A percentile compares a stretch with the other conserved stretches of the same genome.
Evolutionary conservation across 2,888 invertebrate species (phyloP).

Genomic region (Steinernema carpocapsae): DNA sequence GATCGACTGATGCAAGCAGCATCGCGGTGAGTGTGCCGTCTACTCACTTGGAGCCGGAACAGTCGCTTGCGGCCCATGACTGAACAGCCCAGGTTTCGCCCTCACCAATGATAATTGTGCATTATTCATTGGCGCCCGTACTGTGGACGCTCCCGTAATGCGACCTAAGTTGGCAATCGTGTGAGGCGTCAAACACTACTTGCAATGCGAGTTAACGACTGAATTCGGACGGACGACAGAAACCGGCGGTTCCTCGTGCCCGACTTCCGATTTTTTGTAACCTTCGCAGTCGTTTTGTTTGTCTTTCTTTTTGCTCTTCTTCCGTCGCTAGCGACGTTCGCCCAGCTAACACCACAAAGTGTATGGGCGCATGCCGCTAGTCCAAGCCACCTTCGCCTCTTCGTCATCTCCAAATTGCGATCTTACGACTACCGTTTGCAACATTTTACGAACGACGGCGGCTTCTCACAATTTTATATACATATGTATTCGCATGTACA

Average conservation of each 20-base stretch:
- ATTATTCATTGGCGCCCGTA: constrained; percentile 6
- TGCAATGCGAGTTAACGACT: no score
- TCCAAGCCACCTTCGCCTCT: not conserved
- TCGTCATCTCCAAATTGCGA: not conserved
- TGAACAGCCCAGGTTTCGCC: constrained; percentile 7
- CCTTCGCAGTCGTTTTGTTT: constrained; percentile 24
- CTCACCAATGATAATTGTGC: constrained; percentile 15
- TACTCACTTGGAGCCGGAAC: not conserved
- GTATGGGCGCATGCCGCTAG: constrained; percentile 17
- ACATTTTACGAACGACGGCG: not conserved
- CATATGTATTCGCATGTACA: no score
- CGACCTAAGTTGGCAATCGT: not conserved
- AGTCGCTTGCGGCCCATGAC: not conserved
- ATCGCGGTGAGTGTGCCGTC: not conserved
- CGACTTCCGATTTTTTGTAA: constrained; percentile 28
- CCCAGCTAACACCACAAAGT: constrained; percentile 16
- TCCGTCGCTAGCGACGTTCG: constrained; percentile 16
- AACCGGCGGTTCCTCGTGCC: not conserved
- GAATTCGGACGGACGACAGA: not conserved
- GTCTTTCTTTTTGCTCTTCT: constrained; percentile 25
- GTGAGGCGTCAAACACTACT: no score
- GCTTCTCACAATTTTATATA: no score
- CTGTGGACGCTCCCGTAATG: not conserved
- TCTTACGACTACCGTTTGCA: constrained; percentile 5
- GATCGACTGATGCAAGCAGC: not conserved